Evolutionary conservation across 2,113 vertebrate genomes (phyloP).

Genomic region (Ginglymostoma cirratum): DNA sequence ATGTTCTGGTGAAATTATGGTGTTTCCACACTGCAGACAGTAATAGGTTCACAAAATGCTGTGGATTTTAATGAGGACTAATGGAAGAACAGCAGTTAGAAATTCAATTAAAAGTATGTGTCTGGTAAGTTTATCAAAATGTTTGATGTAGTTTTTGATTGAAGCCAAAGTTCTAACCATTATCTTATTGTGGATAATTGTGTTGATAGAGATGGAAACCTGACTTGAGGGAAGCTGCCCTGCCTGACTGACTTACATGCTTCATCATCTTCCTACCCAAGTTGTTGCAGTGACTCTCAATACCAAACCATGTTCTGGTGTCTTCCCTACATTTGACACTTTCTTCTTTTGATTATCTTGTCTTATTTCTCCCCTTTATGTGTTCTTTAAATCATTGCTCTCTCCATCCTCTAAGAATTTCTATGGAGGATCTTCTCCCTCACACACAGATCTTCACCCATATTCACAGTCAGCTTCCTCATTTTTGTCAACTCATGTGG

Average conservation of each 20-base stretch:
- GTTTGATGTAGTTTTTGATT: neutral
- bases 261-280: neutral
- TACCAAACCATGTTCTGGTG: neutral
- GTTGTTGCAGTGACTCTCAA: neutral
- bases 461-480: neutral
- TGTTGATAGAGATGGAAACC: neutral
- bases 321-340: neutral
- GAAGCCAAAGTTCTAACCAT: neutral
- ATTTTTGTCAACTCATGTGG: too few species aligned
- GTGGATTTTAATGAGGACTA: constrained; percentile 20
- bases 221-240: neutral
- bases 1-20: neutral
- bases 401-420: neutral
- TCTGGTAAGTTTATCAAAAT: neutral
- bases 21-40: neutral
- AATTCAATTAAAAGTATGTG: neutral
- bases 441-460: neutral
- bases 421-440: neutral
- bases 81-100: constrained; percentile 1
- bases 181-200: neutral
- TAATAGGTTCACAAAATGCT: neutral
- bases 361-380: neutral
- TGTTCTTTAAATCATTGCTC: neutral
- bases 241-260: neutral
- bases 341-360: neutral